These are phyloP conservation scores for Erythrocercus mccallii DNA, from an alignment of 2,113 vertebrate genomes.

Conservation along the genomic window DNA sequence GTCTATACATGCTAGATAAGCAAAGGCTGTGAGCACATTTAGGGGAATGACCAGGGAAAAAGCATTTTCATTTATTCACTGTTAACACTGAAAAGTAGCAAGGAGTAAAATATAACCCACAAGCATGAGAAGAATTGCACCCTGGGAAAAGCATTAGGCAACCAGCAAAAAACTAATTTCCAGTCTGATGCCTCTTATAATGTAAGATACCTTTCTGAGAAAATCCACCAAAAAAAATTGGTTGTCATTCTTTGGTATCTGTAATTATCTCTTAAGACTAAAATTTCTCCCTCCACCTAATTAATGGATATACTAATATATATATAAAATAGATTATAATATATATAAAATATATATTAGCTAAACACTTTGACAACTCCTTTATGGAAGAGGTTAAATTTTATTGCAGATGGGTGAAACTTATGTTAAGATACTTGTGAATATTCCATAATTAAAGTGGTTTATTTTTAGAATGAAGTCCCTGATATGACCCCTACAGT, in stretches of 20 bases:
- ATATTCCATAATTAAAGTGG: not conserved
- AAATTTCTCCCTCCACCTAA: not conserved
- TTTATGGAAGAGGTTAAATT: not conserved
- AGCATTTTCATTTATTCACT: conserved; percentile 5
- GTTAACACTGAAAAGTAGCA: not conserved
- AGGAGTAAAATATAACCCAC: conserved; percentile 12
- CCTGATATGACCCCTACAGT: not conserved
- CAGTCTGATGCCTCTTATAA: not conserved
- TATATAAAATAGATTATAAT: not conserved
- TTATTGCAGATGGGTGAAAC: not conserved
- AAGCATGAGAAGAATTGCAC: not conserved
- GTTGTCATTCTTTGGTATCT: not conserved
- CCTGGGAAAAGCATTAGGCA: not conserved
- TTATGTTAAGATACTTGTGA: not conserved
- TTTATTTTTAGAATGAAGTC: not conserved
- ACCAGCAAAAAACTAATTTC: not conserved
- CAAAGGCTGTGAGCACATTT: not conserved
- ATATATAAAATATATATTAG: not conserved
- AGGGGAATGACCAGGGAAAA: not conserved
- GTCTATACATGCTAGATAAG: not conserved
- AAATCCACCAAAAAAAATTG: not conserved
- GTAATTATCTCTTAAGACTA: not conserved
- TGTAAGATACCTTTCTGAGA: not conserved
- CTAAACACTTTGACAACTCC: not conserved
- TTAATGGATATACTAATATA: not conserved